These are phyloP conservation scores for Trichacis sp. DNA, from an alignment of 2,888 invertebrate species.

Conservation along the genomic window DNA sequence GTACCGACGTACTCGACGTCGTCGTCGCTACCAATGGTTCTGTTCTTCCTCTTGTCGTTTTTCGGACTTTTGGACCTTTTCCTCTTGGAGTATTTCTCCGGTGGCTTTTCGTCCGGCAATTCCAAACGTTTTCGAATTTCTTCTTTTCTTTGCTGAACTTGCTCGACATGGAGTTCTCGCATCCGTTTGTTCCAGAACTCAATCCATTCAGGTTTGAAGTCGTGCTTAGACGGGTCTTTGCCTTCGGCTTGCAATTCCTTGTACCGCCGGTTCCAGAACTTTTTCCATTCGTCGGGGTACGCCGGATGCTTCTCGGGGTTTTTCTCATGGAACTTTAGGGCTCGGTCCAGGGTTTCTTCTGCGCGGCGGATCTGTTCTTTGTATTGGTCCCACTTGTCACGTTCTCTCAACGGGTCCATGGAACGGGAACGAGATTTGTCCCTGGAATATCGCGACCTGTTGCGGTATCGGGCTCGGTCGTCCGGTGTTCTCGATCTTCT, in stretches of 20 bases:
- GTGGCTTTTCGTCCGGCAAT: slow-evolving; percentile 68
- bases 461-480: slow-evolving; percentile 42
- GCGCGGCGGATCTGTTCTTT: slow-evolving; percentile 67
- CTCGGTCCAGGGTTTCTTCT: slow-evolving; percentile 74
- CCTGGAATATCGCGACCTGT: slow-evolving; percentile 64
- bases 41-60: slow-evolving; percentile 45
- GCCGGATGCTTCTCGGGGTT: slow-evolving; percentile 90
- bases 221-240: slow-evolving; percentile 82
- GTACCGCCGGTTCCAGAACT: slow-evolving; percentile 87
- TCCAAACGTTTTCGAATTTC: slow-evolving; percentile 77
- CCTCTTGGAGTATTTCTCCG: slow-evolving; percentile 47
- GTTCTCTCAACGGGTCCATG: slow-evolving; percentile 64
- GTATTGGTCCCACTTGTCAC: slow-evolving; percentile 72
- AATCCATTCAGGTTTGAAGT: slow-evolving; percentile 92
- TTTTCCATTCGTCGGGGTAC: slow-evolving; percentile 91
- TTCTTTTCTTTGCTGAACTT: slow-evolving; percentile 76
- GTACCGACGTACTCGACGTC: slow-evolving; percentile 66
- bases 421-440: slow-evolving; percentile 50
- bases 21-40: slow-evolving; percentile 58
- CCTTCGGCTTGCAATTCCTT: slow-evolving; percentile 82
- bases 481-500: slow-evolving; percentile 18
- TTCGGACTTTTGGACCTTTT: slow-evolving; percentile 36
- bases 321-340: slow-evolving; percentile 81
- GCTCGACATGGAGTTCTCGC: slow-evolving; percentile 81
- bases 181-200: slow-evolving; percentile 86